phyloP scores from a whole-genome alignment of 2,888 invertebrate species.

The Nebria brevicollis region DNA sequence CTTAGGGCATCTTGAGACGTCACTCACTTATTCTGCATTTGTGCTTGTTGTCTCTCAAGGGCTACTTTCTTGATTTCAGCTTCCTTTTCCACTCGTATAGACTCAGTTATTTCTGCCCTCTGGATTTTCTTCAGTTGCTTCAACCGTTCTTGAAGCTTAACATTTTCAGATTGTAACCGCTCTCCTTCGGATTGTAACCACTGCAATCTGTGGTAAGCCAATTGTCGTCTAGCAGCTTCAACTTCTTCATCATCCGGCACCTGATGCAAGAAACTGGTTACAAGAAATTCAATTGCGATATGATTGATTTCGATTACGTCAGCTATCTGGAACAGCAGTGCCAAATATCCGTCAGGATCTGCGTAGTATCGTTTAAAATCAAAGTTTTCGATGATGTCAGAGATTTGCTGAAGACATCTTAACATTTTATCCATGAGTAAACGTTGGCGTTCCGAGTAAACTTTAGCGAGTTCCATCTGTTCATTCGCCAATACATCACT shows the following conservation, averaged over 20 bases:
- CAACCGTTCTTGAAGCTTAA: constrained; percentile 55
- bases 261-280: constrained; percentile 37
- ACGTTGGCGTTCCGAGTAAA: constrained; percentile 55
- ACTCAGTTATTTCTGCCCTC: constrained; percentile 52
- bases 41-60: constrained; percentile 56
- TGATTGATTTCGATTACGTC: constrained; percentile 28
- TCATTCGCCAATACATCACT: constrained; percentile 61
- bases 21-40: constrained; percentile 56
- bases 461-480: constrained; percentile 58
- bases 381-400: constrained; percentile 57
- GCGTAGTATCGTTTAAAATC: constrained; percentile 58
- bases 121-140: constrained; percentile 56
- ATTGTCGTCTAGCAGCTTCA: constrained; percentile 57
- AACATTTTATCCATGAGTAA: constrained; percentile 57
- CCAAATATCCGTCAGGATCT: constrained; percentile 55
- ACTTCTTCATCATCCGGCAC: constrained; percentile 54
- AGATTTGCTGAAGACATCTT: constrained; percentile 58
- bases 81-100: constrained; percentile 52
- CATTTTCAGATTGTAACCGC: constrained; percentile 59
- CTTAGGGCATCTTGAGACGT: not conserved
- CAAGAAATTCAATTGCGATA: not conserved
- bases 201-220: constrained; percentile 59
- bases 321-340: constrained; percentile 53
- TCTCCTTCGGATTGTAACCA: constrained; percentile 61
- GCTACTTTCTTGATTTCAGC: constrained; percentile 55